Conservation (phyloP, 1,140 invertebrate species). For the Heliconius himera region DNA sequence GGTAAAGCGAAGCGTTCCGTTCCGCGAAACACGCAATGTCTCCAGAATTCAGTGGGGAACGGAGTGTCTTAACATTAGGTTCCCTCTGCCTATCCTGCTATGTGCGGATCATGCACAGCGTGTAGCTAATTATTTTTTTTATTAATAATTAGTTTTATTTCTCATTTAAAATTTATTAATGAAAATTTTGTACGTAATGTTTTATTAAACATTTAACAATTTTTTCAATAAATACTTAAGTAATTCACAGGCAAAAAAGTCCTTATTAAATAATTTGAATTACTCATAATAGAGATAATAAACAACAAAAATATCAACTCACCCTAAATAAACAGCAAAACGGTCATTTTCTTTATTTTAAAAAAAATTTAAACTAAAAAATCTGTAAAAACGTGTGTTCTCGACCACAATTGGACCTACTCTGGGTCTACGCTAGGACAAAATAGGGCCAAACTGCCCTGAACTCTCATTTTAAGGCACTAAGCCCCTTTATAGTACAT, state of each 20-base stretch:
- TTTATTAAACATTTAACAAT: no score
- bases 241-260: not conserved
- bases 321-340: constrained; percentile 51
- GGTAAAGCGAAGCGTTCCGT: no score
- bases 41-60: no score
- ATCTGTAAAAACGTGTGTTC: constrained; percentile 41
- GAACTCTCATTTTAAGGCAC: constrained; percentile 51
- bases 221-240: no score
- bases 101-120: no score
- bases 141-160: no score
- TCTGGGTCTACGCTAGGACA: constrained; percentile 44
- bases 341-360: constrained; percentile 43
- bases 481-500: constrained; percentile 47
- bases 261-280: not conserved
- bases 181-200: no score
- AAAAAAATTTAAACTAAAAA: constrained; percentile 28
- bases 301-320: constrained; percentile 36
- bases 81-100: no score
- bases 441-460: constrained; percentile 52
- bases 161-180: no score
- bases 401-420: constrained; percentile 48
- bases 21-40: no score
- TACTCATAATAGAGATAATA: not conserved
- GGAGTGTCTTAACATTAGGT: no score
- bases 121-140: no score